Conservation (phyloP, 2,113 vertebrate species). For the Miniopterus natalensis region DNA sequence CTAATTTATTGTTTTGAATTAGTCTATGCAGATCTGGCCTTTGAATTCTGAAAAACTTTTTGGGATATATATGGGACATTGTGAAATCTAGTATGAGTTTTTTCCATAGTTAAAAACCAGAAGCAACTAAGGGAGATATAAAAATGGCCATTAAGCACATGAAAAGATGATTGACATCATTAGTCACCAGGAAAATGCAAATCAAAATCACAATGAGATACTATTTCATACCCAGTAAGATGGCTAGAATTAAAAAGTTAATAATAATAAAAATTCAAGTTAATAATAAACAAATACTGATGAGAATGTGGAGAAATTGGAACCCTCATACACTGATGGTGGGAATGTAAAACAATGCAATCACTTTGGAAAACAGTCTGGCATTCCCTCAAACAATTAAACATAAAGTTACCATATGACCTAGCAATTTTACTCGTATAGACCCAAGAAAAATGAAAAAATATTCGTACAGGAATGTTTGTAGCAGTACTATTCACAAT, state of each 20-base stretch:
- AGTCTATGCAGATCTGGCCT: constrained; percentile 13
- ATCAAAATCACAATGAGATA: background rate
- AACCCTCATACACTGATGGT: background rate
- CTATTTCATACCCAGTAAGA: background rate
- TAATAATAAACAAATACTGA: constrained; percentile 41
- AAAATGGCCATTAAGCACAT: background rate
- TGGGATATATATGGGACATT: background rate
- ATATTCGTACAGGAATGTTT: background rate
- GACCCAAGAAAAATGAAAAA: background rate
- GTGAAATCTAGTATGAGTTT: constrained; percentile 41
- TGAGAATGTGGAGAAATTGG: constrained; percentile 19
- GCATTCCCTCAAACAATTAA: constrained; percentile 29
- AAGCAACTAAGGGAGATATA: constrained; percentile 25
- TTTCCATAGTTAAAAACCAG: constrained; percentile 34
- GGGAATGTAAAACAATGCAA: background rate
- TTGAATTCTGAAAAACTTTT: constrained; percentile 34
- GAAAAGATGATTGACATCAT: constrained; percentile 17
- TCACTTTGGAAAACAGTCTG: constrained; percentile 50
- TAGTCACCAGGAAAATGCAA: constrained; percentile 6
- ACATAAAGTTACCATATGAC: constrained; percentile 13
- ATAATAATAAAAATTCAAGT: constrained; percentile 45
- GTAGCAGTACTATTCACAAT: background rate
- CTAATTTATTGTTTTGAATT: constrained; percentile 21
- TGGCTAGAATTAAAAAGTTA: constrained; percentile 54
- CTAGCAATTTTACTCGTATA: background rate